phyloP scores from a whole-genome alignment of 2,113 vertebrate genomes.

The Nematolebias whitei region DNA sequence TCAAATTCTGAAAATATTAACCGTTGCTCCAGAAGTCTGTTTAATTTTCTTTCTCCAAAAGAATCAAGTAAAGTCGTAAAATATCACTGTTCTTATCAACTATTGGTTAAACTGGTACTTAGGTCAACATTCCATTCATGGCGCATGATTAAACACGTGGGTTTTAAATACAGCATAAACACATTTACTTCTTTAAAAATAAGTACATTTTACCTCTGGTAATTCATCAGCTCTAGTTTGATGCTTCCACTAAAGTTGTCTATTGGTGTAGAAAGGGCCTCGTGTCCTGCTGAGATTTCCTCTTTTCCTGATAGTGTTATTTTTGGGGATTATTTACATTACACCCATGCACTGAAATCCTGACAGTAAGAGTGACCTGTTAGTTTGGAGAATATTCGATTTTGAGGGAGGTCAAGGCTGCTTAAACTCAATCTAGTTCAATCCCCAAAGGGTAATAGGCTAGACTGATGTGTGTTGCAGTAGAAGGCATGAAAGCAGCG shows the following conservation, averaged over 20 bases:
- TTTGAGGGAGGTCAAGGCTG: slow-evolving; percentile 15
- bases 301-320: slow-evolving; percentile 8
- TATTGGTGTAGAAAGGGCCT: not conserved
- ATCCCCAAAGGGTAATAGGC: slow-evolving; percentile 32
- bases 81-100: not conserved
- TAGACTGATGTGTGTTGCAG: slow-evolving; percentile 33
- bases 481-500: slow-evolving; percentile 45
- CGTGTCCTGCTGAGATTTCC: slow-evolving; percentile 9
- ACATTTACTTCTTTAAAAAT: not conserved
- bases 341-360: slow-evolving; percentile 33
- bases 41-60: not conserved
- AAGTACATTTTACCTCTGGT: not conserved
- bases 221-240: not conserved
- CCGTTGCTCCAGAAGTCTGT: not conserved
- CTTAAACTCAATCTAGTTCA: slow-evolving; percentile 43
- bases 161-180: not conserved
- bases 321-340: no score
- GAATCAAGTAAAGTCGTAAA: not conserved
- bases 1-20: not conserved
- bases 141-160: not conserved
- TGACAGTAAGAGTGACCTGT: slow-evolving; percentile 33
- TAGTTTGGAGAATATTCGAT: slow-evolving; percentile 35
- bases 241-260: not conserved
- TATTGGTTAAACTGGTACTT: not conserved
- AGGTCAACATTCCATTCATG: not conserved